A percentile compares a stretch with the other conserved stretches of the same genome.
phyloP scores from a whole-genome alignment of 1,140 invertebrate genomes.

The Trachymyrmex cornetzi region DNA sequence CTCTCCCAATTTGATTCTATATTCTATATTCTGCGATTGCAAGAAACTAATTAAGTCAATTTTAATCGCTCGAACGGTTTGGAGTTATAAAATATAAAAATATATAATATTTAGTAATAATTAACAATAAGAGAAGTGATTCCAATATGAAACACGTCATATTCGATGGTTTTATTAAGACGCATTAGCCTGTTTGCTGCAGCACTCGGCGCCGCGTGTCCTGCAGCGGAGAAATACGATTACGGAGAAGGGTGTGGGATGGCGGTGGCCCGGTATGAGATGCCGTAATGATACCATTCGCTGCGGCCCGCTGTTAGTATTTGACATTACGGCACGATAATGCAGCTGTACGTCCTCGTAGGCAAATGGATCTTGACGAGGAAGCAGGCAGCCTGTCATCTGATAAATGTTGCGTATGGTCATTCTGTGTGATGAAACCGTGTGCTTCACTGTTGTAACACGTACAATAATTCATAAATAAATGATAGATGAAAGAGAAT shows the following conservation, averaged over 20 bases:
- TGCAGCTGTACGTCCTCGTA: conserved; percentile 53
- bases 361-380: conserved; percentile 64
- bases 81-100: neutral
- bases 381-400: conserved; percentile 42
- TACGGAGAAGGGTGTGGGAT: conserved; percentile 28
- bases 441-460: neutral
- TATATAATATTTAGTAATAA: neutral
- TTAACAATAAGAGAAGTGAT: conserved; percentile 7
- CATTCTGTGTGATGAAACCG: conserved; percentile 17
- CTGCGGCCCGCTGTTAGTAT: conserved; percentile 51
- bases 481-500: neutral
- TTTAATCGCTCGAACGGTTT: neutral
- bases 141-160: neutral
- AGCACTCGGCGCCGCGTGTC: conserved; percentile 31
- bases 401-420: conserved; percentile 48
- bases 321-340: conserved; percentile 62
- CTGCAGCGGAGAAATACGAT: conserved; percentile 49
- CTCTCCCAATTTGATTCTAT: neutral
- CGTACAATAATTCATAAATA: conserved; percentile 28
- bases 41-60: neutral
- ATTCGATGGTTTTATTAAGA: conserved; percentile 39
- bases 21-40: neutral
- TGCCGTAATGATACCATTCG: conserved; percentile 58
- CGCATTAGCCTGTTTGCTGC: conserved; percentile 37
- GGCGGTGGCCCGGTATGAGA: conserved; percentile 37